Base-by-base conservation (phyloP, 1,140 invertebrate genomes). In the Drosophila orosa region DNA sequence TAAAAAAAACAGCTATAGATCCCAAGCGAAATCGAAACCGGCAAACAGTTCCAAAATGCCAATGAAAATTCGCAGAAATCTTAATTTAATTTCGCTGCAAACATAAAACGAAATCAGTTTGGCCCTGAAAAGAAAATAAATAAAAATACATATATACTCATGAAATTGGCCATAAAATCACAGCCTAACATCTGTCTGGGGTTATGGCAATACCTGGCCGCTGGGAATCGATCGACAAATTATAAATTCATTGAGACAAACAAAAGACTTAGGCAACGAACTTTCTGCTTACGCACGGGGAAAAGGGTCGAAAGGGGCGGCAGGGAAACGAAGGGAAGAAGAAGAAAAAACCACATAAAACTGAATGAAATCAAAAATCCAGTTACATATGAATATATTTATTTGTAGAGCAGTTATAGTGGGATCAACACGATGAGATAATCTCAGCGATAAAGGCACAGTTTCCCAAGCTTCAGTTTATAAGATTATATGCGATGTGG, bases 241-340 rank as follows among this genome's bases (percentile, higher is more conserved):
- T 84, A 80, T 73, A 77, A 76, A 84, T 84, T 84, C 77, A 84
- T 76, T 76, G 58, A 39, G 33, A 56, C 60, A 69, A 80, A 85
- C 80, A 85, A 90, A 90, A 81, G 78, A 85, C 78, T 87, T 89
- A 80, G 74, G 83, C 76, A 87, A 83, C 83, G 65, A 87, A 87
- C 83, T 87, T 80, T 44, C 40, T 58, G 65, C 44, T 48, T 22
- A 27, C 17, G 45, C 61, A 40, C 25, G 9, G 39, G 55, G 39
- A 19, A 44, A 48, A 29, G 33, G 63, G 19, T n/a, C 15, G 13
- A 0, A 3, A 2, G 13, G 7, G 9, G 13, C 9, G 12, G 27
- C 5, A 7, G 33, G n/a, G 22, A 6, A 22, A 25, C 13, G 8
- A n/a, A 7, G 24, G 45, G 24, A 9, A 0, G 10, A 10, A 25